Percentiles rank a stretch among this genome's conserved stretches.
Conservation (phyloP, 2,888 invertebrate genomes). For the Plutella xylostella region DNA sequence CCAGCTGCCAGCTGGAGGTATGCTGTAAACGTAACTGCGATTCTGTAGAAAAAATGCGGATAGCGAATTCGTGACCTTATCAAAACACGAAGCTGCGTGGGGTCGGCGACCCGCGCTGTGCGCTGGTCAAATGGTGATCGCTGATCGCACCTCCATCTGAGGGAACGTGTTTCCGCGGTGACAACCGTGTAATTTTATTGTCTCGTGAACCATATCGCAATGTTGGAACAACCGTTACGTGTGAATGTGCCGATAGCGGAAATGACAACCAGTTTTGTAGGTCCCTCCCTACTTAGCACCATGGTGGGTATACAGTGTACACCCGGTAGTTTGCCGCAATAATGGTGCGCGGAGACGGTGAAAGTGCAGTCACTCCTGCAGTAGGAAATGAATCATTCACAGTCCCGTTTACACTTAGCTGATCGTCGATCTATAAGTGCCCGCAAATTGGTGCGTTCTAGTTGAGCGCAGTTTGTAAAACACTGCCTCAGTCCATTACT, state of each 20-base stretch:
- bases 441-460: too few relatives aligned
- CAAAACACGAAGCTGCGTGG: constrained; percentile 38
- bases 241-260: constrained; percentile 50
- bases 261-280: constrained; percentile 31
- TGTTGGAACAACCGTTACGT: constrained; percentile 52
- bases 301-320: background rate
- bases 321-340: too few relatives aligned
- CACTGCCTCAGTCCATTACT: too few relatives aligned
- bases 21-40: constrained; percentile 51
- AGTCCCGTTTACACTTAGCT: too few relatives aligned
- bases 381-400: too few relatives aligned
- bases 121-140: constrained; percentile 23
- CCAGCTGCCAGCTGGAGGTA: constrained; percentile 36
- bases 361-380: too few relatives aligned
- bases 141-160: constrained; percentile 35
- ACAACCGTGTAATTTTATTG: constrained; percentile 50
- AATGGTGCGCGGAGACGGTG: too few relatives aligned
- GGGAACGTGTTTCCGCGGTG: constrained; percentile 30
- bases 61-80: constrained; percentile 56
- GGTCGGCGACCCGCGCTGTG: constrained; percentile 37
- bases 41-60: constrained; percentile 37
- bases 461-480: too few relatives aligned
- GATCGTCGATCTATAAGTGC: too few relatives aligned
- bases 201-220: constrained; percentile 59
- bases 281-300: constrained; percentile 22